Evolutionary conservation across 1,140 invertebrate species (phyloP).

Genomic region (Hylyphantes graminicola): DNA sequence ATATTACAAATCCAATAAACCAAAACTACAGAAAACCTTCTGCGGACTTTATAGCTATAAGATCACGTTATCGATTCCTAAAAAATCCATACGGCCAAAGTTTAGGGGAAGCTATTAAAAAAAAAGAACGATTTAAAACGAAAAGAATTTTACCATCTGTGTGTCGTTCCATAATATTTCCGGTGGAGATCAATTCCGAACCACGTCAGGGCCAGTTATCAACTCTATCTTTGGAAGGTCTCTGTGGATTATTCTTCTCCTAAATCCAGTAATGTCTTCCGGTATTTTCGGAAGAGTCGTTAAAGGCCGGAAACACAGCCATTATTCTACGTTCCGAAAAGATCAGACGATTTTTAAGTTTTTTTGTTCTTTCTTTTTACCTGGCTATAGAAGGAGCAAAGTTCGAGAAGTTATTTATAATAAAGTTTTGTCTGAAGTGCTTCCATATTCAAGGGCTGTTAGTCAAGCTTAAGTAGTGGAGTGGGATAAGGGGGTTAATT

Average conservation of each 20-base stretch:
- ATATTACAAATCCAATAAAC: no score
- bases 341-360: conserved; percentile 8
- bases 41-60: conserved; percentile 7
- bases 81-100: conserved; percentile 24
- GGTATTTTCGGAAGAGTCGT: conserved; percentile 55
- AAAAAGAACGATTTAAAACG: conserved; percentile 41
- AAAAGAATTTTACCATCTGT: conserved; percentile 34
- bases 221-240: conserved; percentile 12
- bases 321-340: conserved; percentile 31
- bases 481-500: no score
- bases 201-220: conserved; percentile 29
- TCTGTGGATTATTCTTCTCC: conserved; percentile 50
- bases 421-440: no score
- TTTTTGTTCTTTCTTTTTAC: background rate
- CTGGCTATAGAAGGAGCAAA: no score
- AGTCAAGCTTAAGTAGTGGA: no score
- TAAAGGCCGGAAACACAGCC: conserved; percentile 49
- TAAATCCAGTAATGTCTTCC: conserved; percentile 56
- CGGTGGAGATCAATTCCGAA: conserved; percentile 46
- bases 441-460: no score
- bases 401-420: no score
- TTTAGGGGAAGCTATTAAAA: background rate
- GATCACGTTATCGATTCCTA: conserved; percentile 35
- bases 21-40: background rate
- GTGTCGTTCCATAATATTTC: conserved; percentile 48